Evolutionary conservation across 2,113 vertebrate species (phyloP).

Genomic region (Hippolais icterina): DNA sequence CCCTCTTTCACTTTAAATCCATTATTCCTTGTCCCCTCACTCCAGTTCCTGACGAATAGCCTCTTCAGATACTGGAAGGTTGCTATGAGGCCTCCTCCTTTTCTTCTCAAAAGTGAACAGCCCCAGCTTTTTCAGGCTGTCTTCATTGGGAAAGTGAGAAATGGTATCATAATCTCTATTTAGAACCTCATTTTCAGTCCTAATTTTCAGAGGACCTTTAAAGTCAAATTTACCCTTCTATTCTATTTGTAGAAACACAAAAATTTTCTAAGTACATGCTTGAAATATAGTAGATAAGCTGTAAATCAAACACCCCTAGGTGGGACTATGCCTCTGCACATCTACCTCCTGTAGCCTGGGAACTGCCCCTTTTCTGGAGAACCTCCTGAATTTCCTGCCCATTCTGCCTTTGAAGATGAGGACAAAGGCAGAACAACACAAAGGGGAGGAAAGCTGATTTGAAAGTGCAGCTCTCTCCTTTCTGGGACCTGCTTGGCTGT

Average conservation of each 20-base stretch:
- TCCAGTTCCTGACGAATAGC: background rate
- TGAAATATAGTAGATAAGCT: background rate
- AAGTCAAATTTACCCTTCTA: background rate
- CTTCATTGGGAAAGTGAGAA: background rate
- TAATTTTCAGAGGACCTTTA: background rate
- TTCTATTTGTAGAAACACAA: background rate
- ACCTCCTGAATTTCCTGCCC: background rate
- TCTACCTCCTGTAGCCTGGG: background rate
- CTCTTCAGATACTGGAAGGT: background rate
- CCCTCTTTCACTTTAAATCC: background rate
- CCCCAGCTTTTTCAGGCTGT: background rate
- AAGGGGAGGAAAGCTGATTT: background rate
- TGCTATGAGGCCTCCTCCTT: background rate
- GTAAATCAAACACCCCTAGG: background rate
- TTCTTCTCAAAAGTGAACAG: background rate
- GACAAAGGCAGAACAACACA: background rate
- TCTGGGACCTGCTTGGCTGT: background rate
- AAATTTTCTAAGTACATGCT: background rate
- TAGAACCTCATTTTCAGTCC: background rate
- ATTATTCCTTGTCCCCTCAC: too few species aligned
- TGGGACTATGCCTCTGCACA: background rate
- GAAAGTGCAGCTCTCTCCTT: background rate
- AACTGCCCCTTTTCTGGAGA: background rate
- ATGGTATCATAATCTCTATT: background rate
- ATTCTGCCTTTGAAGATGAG: background rate